Conservation (phyloP, 2,113 vertebrate genomes). For the Perca schrenkii region DNA sequence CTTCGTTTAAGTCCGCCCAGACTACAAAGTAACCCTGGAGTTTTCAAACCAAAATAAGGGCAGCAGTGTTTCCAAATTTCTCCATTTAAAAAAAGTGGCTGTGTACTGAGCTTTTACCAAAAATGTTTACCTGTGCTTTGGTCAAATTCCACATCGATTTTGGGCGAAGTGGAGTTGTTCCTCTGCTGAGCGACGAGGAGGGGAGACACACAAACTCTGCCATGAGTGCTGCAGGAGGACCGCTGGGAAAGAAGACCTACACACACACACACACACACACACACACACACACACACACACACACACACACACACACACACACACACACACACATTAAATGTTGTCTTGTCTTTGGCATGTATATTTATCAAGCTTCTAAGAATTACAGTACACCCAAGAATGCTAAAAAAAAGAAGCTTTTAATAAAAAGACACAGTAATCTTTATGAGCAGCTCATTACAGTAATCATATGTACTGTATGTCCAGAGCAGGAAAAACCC, state of each 20-base stretch:
- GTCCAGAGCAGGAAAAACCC: neutral
- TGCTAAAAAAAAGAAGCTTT: neutral
- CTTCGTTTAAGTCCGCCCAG: too few species aligned
- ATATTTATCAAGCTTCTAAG: neutral
- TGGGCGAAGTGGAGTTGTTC: slow-evolving; percentile 77
- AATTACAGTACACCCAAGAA: neutral
- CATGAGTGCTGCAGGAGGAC: slow-evolving; percentile 61
- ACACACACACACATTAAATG: too few species aligned
- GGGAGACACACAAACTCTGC: slow-evolving; percentile 37
- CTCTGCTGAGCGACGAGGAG: slow-evolving; percentile 56
- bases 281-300: slow-evolving; percentile 1
- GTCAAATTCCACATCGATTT: slow-evolving; percentile 86
- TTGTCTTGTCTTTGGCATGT: too few species aligned
- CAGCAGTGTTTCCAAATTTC: too few species aligned
- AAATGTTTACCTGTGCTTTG: slow-evolving; percentile 81
- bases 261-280: neutral
- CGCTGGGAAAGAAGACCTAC: slow-evolving; percentile 70
- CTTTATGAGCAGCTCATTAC: neutral
- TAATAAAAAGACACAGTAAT: neutral
- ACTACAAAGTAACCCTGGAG: too few species aligned
- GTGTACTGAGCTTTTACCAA: too few species aligned
- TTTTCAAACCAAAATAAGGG: too few species aligned
- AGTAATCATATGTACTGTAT: neutral
- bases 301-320: neutral
- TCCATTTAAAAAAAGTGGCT: too few species aligned